Evolutionary conservation across 2,888 invertebrate species (phyloP).

Genomic region (Chaetogeoica ovagalla): DNA sequence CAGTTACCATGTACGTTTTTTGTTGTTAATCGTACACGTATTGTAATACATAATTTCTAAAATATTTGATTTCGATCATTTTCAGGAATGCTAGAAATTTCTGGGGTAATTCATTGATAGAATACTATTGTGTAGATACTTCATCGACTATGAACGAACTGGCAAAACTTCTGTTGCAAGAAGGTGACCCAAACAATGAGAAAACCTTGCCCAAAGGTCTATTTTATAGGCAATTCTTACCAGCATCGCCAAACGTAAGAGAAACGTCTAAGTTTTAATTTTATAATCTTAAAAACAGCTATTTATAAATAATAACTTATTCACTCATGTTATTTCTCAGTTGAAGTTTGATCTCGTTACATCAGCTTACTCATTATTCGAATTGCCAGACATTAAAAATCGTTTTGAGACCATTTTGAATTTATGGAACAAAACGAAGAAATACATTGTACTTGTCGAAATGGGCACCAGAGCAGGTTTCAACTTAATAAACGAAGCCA

Average conservation of each 20-base stretch:
- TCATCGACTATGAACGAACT: constrained; percentile 82
- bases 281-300: constrained; percentile 57
- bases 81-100: constrained; percentile 71
- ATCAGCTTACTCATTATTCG: constrained; percentile 79
- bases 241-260: constrained; percentile 65
- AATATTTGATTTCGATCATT: background rate
- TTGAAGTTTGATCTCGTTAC: constrained; percentile 78
- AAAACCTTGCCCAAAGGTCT: constrained; percentile 67
- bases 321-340: constrained; percentile 59
- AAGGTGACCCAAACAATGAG: constrained; percentile 68
- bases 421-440: constrained; percentile 83
- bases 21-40: constrained; percentile 1
- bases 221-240: constrained; percentile 80
- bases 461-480: constrained; percentile 82
- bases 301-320: no score
- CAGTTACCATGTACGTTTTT: constrained; percentile 72
- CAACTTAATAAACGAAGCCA: constrained; percentile 76
- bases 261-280: background rate
- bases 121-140: constrained; percentile 83
- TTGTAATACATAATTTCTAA: background rate
- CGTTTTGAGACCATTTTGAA: constrained; percentile 73
- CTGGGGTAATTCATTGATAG: constrained; percentile 74
- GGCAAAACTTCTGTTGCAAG: constrained; percentile 71
- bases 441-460: constrained; percentile 82
- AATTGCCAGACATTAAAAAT: constrained; percentile 70